Base-by-base conservation (phyloP, 1,140 invertebrate species). In the Achroia grisella region DNA sequence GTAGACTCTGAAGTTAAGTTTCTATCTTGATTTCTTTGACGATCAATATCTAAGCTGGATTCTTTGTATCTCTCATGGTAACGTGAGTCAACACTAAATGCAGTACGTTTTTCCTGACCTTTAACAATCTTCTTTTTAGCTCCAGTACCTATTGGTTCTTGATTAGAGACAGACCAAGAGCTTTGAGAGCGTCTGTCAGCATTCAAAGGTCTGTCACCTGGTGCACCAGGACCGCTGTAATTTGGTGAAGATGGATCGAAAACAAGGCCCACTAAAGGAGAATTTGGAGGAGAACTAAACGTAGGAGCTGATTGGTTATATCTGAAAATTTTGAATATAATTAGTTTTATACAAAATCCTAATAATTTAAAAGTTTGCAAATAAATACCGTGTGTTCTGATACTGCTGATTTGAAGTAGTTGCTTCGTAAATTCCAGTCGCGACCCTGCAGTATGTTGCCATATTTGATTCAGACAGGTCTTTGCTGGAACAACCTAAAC, bases 61-160 rank as follows among this genome's bases (percentile, higher is more conserved):
- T 82, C 73, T 67, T 77, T 83, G 40, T 67, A 76, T 48, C 65
- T 58, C 28, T 83, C 77, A 17, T 75, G 69, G 41, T 74, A 81
- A 4, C 76, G 62, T 32, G 66, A 51, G 47, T 82, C 76, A 17
- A 66, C 48, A 14, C 53, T 73, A 27, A 71, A 80, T 10, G 63
- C 52, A 34, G 64, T 73, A 14, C 76, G 58, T 55, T 80, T 83
- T 3, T 85, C 81, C 13, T 81, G 77, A 45, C 65, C 78, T 48
- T 82, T 82, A 1, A 85, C 70, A 29, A 85, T 85, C 57, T 82
- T 85, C 52, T 82, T 85, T 56, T 76, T 82, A 12, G 77, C 75
- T 4, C 81, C 81, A 9, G 77, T 80, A 6, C 81, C 81, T 9
- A 85, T 85, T 1, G 81, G 81, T 48, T 85, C 79, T 41, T 78